Percentiles rank a stretch among this genome's conserved stretches.
Conservation (phyloP, 2,888 invertebrate species). For the Amiota mariae region DNA sequence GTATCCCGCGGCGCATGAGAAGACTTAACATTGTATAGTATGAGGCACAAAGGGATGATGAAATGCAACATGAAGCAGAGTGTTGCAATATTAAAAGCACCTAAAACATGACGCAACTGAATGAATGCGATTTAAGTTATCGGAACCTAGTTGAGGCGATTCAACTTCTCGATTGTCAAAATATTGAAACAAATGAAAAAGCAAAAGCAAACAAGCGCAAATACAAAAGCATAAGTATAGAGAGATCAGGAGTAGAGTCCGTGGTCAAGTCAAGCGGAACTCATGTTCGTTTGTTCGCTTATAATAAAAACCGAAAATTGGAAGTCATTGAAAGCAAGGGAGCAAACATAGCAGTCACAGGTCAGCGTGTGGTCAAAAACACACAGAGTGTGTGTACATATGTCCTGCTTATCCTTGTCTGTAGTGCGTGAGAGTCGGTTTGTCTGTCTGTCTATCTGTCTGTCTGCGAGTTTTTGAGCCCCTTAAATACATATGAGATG, state of each 20-base stretch:
- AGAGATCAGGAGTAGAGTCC: not conserved
- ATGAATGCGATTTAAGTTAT: too few species aligned
- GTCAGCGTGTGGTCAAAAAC: not conserved
- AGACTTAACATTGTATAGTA: conserved; percentile 5
- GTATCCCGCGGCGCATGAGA: conserved; percentile 54
- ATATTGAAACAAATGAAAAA: conserved; percentile 58
- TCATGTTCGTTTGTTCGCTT: not conserved
- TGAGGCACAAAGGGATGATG: conserved; percentile 3
- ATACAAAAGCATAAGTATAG: conserved; percentile 30
- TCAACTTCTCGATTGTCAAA: conserved; percentile 50
- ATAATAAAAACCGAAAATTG: not conserved
- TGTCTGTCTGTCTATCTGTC: too few species aligned
- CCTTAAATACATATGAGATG: too few species aligned
- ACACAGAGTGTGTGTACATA: not conserved
- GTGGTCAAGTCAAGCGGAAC: conserved; percentile 26
- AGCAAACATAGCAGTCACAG: not conserved
- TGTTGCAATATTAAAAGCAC: not conserved
- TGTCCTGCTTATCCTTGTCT: too few species aligned
- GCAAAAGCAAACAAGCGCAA: conserved; percentile 10
- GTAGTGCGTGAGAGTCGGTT: too few species aligned
- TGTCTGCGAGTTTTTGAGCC: too few species aligned
- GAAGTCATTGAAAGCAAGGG: not conserved
- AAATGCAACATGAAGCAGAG: not conserved
- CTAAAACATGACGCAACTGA: not conserved
- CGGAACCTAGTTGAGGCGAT: conserved; percentile 25